Evolutionary conservation across 2,888 invertebrate species (phyloP).

Genomic region (Drosophila subquinaria): DNA sequence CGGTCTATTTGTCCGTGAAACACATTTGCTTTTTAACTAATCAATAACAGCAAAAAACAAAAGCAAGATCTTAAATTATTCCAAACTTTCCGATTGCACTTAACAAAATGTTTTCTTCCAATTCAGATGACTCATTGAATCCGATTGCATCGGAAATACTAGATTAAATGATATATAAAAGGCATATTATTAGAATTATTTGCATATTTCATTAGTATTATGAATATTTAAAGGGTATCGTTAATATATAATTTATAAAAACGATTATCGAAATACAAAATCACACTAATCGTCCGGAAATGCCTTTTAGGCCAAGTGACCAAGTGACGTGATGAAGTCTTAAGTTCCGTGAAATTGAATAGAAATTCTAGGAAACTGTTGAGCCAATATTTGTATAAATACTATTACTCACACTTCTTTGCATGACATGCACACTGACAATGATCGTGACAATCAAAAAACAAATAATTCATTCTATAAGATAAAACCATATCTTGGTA

Average conservation of each 20-base stretch:
- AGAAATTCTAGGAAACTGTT: constrained; percentile 54
- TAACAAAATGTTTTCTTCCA: constrained; percentile 5
- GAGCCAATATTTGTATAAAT: constrained; percentile 11
- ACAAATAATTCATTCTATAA: constrained; percentile 38
- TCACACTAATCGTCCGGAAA: constrained; percentile 32
- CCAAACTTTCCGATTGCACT: constrained; percentile 23
- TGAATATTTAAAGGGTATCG: neutral
- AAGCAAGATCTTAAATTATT: constrained; percentile 3
- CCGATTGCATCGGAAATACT: constrained; percentile 55
- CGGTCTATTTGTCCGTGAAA: constrained; percentile 63
- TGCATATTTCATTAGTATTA: constrained; percentile 7
- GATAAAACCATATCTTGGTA: constrained; percentile 19
- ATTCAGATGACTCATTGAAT: constrained; percentile 28
- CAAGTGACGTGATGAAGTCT: constrained; percentile 6
- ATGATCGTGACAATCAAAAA: constrained; percentile 50
- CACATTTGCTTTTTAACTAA: constrained; percentile 34
- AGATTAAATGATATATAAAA: constrained; percentile 25
- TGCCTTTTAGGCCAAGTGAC: constrained; percentile 15
- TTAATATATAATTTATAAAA: neutral
- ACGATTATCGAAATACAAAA: neutral
- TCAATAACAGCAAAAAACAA: constrained; percentile 1
- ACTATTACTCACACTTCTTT: constrained; percentile 6
- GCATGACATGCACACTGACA: constrained; percentile 29
- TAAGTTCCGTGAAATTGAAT: constrained; percentile 52
- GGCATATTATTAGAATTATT: neutral